Evolutionary conservation across 2,888 invertebrate genomes (phyloP).

Genomic region (Sericinus montela): DNA sequence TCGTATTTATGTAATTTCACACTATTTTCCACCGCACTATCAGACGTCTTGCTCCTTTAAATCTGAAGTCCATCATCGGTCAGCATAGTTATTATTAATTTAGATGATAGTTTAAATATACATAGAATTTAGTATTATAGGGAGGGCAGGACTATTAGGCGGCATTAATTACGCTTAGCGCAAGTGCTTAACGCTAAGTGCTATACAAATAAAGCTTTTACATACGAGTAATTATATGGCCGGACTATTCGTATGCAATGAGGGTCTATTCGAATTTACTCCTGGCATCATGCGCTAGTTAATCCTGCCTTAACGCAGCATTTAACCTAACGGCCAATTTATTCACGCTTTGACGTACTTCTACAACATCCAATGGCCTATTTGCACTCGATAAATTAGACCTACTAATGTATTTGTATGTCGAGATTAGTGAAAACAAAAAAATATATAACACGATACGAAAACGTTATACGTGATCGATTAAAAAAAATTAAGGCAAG

Average conservation of each 20-base stretch:
- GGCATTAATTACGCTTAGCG: constrained; percentile 20
- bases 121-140: neutral
- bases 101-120: no score
- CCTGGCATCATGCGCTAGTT: constrained; percentile 50
- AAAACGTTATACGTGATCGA: no score
- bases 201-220: constrained; percentile 42
- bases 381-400: constrained; percentile 16
- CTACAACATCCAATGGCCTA: constrained; percentile 15
- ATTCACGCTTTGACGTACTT: constrained; percentile 20
- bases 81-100: neutral
- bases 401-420: constrained; percentile 11
- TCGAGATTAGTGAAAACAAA: no score
- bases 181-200: constrained; percentile 28
- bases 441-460: no score
- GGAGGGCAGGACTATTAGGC: neutral
- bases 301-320: constrained; percentile 33
- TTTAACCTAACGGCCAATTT: constrained; percentile 20
- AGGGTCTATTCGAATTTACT: constrained; percentile 48
- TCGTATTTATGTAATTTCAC: no score
- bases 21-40: no score
- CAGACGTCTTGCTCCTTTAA: no score
- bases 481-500: no score
- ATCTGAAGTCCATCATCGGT: no score
- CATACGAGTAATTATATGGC: constrained; percentile 48
- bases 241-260: constrained; percentile 35